Conservation (phyloP, 2,113 vertebrate genomes). For the Benthochromis sp. region DNA sequence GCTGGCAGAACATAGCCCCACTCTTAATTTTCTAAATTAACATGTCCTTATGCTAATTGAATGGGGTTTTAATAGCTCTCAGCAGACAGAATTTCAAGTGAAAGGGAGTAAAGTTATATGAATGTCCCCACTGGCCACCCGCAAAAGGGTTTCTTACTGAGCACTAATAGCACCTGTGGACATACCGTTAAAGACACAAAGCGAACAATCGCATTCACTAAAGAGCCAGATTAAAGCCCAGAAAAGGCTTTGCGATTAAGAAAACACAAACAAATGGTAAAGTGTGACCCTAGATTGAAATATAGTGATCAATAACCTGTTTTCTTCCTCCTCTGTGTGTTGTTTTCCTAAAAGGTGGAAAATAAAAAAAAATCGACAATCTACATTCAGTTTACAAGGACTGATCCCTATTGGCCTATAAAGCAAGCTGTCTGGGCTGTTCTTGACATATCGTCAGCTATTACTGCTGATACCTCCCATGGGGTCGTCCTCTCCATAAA, state of each 20-base stretch:
- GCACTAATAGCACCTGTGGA: not conserved
- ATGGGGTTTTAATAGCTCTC: conserved; percentile 52
- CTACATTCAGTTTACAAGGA: not conserved
- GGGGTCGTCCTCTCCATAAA: conserved; percentile 57
- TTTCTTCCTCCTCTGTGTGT: not conserved
- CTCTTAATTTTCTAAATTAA: conserved; percentile 55
- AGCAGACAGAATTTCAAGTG: conserved; percentile 7
- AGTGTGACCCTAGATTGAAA: not conserved
- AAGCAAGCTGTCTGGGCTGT: conserved; percentile 21
- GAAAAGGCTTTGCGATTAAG: not conserved
- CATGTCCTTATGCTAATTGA: conserved; percentile 41
- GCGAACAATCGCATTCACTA: not conserved
- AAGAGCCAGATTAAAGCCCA: not conserved
- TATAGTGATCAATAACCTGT: not conserved
- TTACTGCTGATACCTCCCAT: conserved; percentile 52
- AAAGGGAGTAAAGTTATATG: not conserved
- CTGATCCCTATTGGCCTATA: conserved; percentile 34
- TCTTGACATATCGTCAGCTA: conserved; percentile 48
- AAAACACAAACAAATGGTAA: not conserved
- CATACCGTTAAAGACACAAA: not conserved
- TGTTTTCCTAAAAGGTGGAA: not conserved
- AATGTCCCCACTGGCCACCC: not conserved
- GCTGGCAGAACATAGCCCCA: conserved; percentile 25
- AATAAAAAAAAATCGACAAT: not conserved
- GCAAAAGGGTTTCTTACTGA: not conserved